A percentile compares a stretch with the other conserved stretches of the same genome.
Conservation (phyloP, 2,888 invertebrate species). For the Aelia acuminata region DNA sequence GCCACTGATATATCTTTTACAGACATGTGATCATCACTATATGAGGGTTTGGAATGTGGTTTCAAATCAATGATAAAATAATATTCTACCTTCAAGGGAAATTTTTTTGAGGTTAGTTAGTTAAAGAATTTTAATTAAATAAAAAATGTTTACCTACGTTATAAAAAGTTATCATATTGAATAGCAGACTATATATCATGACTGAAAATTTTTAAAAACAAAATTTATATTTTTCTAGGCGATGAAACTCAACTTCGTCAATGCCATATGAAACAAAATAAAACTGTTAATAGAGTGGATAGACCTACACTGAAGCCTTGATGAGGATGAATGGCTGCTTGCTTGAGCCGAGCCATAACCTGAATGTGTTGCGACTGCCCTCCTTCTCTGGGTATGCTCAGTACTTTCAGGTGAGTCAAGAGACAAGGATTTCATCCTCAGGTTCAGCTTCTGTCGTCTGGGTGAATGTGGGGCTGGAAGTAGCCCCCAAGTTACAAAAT, state of each 20-base stretch:
- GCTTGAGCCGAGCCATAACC: conserved; percentile 68
- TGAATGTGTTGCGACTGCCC: conserved; percentile 69
- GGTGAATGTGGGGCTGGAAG: conserved; percentile 93
- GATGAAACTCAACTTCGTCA: conserved; percentile 21
- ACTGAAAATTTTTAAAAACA: background rate
- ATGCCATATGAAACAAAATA: conserved; percentile 48
- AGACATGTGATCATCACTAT: background rate
- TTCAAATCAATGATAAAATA: background rate
- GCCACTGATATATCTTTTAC: too few species aligned
- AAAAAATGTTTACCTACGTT: background rate
- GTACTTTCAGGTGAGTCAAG: conserved; percentile 96
- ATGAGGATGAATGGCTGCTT: conserved; percentile 74
- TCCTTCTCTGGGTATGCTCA: conserved; percentile 83
- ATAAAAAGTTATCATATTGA: background rate
- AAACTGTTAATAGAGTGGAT: background rate
- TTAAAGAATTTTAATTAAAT: too few species aligned
- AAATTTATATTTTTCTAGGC: conserved; percentile 2
- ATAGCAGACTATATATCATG: conserved; percentile 42
- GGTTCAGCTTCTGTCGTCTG: conserved; percentile 93
- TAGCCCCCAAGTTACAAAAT: conserved; percentile 48
- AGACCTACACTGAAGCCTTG: conserved; percentile 75
- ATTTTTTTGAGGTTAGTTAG: too few species aligned
- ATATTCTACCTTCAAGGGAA: too few species aligned
- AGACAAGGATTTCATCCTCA: conserved; percentile 97
- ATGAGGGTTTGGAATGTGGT: background rate